These are phyloP conservation scores for Coregonus suidteri DNA, from an alignment of 2,797 vertebrate genomes.

Conservation along the genomic window DNA sequence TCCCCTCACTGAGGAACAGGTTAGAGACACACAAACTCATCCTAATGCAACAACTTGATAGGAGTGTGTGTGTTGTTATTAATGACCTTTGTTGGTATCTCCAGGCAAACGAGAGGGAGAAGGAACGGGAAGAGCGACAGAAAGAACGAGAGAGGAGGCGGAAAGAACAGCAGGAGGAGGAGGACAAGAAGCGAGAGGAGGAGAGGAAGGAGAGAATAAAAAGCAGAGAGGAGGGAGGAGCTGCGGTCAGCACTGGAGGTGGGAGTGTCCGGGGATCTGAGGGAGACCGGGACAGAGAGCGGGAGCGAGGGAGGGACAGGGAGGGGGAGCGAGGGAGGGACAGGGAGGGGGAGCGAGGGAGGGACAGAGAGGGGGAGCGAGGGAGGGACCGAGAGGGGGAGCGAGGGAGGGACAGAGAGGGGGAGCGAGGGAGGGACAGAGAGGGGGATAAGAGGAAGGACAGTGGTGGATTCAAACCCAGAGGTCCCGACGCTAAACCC, in stretches of 20 bases:
- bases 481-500: slow-evolving; percentile 62
- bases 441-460: slow-evolving; percentile 68
- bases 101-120: slow-evolving; percentile 80
- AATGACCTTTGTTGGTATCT: neutral
- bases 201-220: slow-evolving; percentile 73
- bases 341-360: too few species aligned
- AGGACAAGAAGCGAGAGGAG: slow-evolving; percentile 79
- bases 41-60: neutral
- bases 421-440: too few species aligned
- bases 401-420: too few species aligned
- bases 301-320: slow-evolving; percentile 57
- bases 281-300: slow-evolving; percentile 54
- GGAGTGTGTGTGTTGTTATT: neutral
- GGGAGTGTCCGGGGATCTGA: slow-evolving; percentile 59
- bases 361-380: too few species aligned
- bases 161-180: slow-evolving; percentile 80
- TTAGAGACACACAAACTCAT: slow-evolving; percentile 38
- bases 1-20: slow-evolving; percentile 90
- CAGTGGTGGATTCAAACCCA: slow-evolving; percentile 59
- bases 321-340: slow-evolving; percentile 18
- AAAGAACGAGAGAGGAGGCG: slow-evolving; percentile 83
- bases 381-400: too few species aligned
- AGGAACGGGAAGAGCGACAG: slow-evolving; percentile 81
- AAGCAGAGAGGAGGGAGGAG: slow-evolving; percentile 70
- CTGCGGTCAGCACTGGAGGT: slow-evolving; percentile 60